Base-by-base conservation (phyloP, 2,888 invertebrate genomes). In the Morinoia aosen region DNA sequence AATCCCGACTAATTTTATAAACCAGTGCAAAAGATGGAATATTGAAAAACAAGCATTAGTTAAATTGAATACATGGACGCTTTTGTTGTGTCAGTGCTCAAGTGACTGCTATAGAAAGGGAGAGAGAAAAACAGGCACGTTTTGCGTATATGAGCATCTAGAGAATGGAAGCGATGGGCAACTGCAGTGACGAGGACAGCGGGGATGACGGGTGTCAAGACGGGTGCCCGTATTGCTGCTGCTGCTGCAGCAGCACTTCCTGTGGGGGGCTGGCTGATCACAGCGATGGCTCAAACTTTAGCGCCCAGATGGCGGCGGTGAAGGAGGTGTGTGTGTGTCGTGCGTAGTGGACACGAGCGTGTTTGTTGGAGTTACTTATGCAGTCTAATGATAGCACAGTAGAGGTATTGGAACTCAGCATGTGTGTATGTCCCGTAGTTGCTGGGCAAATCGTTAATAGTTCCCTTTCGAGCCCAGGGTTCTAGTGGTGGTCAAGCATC, bases 141-240 rank as follows among this genome's bases (percentile, higher is more conserved):
- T 76, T 76, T 76, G 76, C 2, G 76, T 76, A 76, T 10, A 16
- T 76, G 33, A 33, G 33, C 33, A 2, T 16, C 76, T 40, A 90
- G 14, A 14, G 33, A 58, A 57, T 56, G 93, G 93, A 93, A 33
- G 33, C n/a, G 0, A 93, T 93, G 93, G 93, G 93, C 57, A 93
- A 93, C 10, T 93, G 93, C 58, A 93, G 93, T 33, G 93, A 93
- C 12, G 93, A 93, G 12, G 93, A 93, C 33, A 93, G 93, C 57
- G 93, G 93, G 10, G 93, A 93, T 57, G 93, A 93, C 12, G 93
- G 93, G 14, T 93, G 58, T 57, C 56, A 57, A 58, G 93, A 93
- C 33, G 58, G 93, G 8, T 93, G 93, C 57, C 12, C 93, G 19
- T 58, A 48, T 57, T 93, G 56, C 93, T 93, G 93, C 10, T 91